Base-by-base conservation (phyloP, 1,140 invertebrate genomes). In the Cylas formicarius region DNA sequence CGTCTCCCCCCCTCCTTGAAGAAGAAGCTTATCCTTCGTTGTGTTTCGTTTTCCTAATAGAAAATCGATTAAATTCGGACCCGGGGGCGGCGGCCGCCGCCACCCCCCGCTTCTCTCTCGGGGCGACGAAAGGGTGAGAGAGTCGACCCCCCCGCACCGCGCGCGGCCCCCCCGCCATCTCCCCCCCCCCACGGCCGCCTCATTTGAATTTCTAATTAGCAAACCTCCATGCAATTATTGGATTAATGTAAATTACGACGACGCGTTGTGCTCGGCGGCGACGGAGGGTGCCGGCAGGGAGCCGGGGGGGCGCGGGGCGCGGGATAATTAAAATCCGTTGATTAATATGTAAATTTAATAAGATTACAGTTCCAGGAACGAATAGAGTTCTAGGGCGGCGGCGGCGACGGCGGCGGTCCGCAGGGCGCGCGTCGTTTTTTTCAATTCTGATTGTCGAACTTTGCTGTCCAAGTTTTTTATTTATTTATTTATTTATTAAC, bases 281-380 rank as follows among this genome's bases (percentile, higher is more conserved):
- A n/a, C n/a, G n/a, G n/a, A n/a, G n/a, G 44, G 26, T 14, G 31
- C 16, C 58, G 38, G 50, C 36, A 24, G 45, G 41, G 36, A 44
- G 21, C 32, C 33, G 42, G 52, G 38, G 55, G 55, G 57, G 62
- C 42, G 57, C 53, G 53, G 62, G 53, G 55, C 50, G n/a, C 53
- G 58, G 62, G 78, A 85, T 88, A 89, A 88, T 89, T 88, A 88
- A 87, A 88, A 89, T 88, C 83, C 84, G 82, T 88, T 88, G 85
- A 89, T 89, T 89, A 89, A 89, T 89, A 89, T 89, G 85, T 88
- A 88, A 89, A 88, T 87, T 86, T 88, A 87, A 88, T 88, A 87
- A 89, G 85, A 89, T 89, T 87, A 89, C 84, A 79, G 73, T 75
- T 76, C 72, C 72, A 74, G 70, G 70, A 75, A 75, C 74, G 73